Evolutionary conservation across 2,113 vertebrate species (phyloP).

Genomic region (Pedionomus torquatus): DNA sequence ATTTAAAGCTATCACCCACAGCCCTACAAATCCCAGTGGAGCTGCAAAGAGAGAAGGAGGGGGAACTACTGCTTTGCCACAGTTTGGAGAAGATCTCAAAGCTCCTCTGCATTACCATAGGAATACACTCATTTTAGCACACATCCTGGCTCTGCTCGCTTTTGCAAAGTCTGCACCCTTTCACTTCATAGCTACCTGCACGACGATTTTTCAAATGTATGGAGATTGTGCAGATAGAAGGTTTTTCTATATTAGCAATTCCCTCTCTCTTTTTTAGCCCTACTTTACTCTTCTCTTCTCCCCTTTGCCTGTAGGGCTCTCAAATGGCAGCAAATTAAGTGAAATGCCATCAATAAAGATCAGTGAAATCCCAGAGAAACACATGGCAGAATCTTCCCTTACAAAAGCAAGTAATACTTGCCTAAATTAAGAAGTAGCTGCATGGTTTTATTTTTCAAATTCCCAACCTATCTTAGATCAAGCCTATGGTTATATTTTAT

Average conservation of each 20-base stretch:
- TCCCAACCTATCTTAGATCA: background rate
- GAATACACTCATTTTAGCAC: background rate
- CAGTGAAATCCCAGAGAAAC: constrained; percentile 41
- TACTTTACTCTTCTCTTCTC: constrained; percentile 13
- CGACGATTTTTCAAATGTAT: background rate
- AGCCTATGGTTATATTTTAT: background rate
- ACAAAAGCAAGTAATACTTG: constrained; percentile 2
- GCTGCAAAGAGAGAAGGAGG: background rate
- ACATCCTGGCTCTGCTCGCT: background rate
- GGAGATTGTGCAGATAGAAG: background rate
- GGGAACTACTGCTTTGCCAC: background rate
- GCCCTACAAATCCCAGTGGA: background rate
- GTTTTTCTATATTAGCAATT: background rate
- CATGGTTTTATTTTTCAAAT: background rate
- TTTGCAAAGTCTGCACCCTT: background rate
- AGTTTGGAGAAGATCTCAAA: background rate
- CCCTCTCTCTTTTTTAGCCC: constrained; percentile 14
- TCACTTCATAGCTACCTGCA: background rate
- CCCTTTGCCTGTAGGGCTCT: constrained; percentile 38
- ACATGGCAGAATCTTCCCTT: background rate
- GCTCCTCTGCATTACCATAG: background rate
- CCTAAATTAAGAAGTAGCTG: background rate
- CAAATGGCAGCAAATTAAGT: constrained; percentile 56
- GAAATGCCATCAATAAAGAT: constrained; percentile 61
- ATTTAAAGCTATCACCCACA: background rate